These are phyloP conservation scores for Thumatha senex DNA, from an alignment of 2,888 invertebrate genomes.

Conservation along the genomic window DNA sequence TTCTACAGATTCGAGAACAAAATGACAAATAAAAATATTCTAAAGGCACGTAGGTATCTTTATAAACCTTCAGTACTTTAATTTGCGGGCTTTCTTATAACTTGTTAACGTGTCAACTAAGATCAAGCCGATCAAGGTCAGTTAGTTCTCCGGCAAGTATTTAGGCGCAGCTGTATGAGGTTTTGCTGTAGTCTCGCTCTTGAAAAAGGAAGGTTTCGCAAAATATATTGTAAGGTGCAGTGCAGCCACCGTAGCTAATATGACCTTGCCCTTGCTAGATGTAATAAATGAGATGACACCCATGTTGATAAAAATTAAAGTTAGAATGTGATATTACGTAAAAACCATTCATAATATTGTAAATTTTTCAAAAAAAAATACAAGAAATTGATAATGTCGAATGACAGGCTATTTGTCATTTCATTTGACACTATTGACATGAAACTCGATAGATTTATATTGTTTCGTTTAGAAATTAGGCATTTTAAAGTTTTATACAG, in stretches of 20 bases:
- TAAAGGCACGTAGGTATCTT: slow-evolving; percentile 33
- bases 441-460: too few species aligned
- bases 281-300: slow-evolving; percentile 63
- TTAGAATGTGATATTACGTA: slow-evolving; percentile 24
- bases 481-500: too few species aligned
- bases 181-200: slow-evolving; percentile 50
- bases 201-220: slow-evolving; percentile 74
- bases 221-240: slow-evolving; percentile 69
- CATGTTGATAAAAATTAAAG: slow-evolving; percentile 51
- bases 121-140: slow-evolving; percentile 53
- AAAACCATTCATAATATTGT: slow-evolving; percentile 5
- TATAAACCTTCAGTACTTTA: slow-evolving; percentile 58
- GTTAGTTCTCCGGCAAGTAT: slow-evolving; percentile 64
- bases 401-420: too few species aligned
- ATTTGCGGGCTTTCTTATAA: slow-evolving; percentile 25
- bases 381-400: neutral
- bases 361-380: neutral
- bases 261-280: slow-evolving; percentile 70
- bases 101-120: slow-evolving; percentile 8
- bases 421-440: too few species aligned
- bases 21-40: slow-evolving; percentile 41
- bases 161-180: slow-evolving; percentile 54
- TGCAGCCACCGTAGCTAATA: slow-evolving; percentile 66
- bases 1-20: slow-evolving; percentile 43
- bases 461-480: too few species aligned